Percentiles rank a stretch among this genome's conserved stretches.
phyloP scores from a whole-genome alignment of 2,113 vertebrate genomes.

The Protobothrops flavoviridis region DNA sequence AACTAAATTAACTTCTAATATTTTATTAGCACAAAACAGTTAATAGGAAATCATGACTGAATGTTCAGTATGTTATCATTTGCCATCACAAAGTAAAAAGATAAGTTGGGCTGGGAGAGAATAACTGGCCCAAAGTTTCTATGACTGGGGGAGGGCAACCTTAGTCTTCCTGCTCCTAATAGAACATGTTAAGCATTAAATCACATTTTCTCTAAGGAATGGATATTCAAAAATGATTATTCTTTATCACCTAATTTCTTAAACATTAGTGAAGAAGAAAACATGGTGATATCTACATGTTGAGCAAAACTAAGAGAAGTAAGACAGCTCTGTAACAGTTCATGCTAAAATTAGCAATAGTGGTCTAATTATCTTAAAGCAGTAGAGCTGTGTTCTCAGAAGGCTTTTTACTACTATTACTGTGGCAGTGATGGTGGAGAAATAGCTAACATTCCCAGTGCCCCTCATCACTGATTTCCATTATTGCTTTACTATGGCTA shows the following conservation, averaged over 20 bases:
- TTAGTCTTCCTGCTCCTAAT: not conserved
- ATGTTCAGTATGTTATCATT: not conserved
- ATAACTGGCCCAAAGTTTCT: not conserved
- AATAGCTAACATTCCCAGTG: not conserved
- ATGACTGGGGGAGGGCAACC: not conserved
- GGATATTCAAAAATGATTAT: not conserved
- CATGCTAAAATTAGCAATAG: not conserved
- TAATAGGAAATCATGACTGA: not conserved
- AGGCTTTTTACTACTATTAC: not conserved
- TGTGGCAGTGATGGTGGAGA: not conserved
- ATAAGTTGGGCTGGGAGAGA: not conserved
- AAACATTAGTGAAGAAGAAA: not conserved
- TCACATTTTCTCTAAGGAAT: not conserved
- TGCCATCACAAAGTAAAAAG: not conserved
- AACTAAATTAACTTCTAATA: not conserved
- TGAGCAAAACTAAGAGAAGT: not conserved
- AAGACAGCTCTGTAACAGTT: not conserved
- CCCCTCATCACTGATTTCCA: not conserved
- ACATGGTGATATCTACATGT: not conserved
- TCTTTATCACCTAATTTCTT: not conserved
- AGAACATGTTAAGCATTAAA: not conserved
- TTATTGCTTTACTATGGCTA: not conserved
- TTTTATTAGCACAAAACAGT: not conserved
- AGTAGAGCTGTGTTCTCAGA: not conserved
- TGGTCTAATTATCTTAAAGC: not conserved